Base-by-base conservation (phyloP, 1,140 invertebrate genomes). In the Halyomorpha halys region DNA sequence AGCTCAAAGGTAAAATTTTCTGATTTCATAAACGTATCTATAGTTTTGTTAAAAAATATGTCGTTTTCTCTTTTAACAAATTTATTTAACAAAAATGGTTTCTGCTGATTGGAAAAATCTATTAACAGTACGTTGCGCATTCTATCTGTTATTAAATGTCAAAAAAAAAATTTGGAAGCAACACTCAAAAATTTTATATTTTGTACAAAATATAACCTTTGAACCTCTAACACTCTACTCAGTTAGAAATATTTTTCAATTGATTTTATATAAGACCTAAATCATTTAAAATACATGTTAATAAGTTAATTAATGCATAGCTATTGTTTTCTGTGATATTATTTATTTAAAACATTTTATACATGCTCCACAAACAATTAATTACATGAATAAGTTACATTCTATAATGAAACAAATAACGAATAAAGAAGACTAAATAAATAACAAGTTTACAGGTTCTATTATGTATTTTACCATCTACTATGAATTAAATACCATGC, bases 401-500 rank as follows among this genome's bases (percentile, higher is more conserved):
- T 59, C 63, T 64, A 64, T 56, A 21, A 59, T 39, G 27, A 15
- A 49, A 64, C 39, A 59, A 56, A 47, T 47, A 49, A 64, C 19
- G 18, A 23, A 25, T 54, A 18, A 59, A 64, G 49, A 64, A 59
- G 19, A 44, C 53, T 64, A 59, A 45, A 30, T 25, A n/a, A 63
- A 30, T 25, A n/a, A 63, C 44, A 47, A 45, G 3, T 63, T 19
- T 63, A 63, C 61, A 63, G 61, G 61, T 63, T 63, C 39, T 63
- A 47, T 45, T 25, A 25, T 25, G 18, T 30, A 63, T 49, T 21
- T 45, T 63, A 45, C 54, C 23, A 64, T 64, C 63, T 64, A 64
- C 63, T 11, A 54, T 64, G 23, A 53, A 21, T 30, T 54, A 59
- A 64, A 64, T 51, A 64, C 63, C 63, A 64, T 64, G 63, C 63